Conservation (phyloP, 1,140 invertebrate species). For the Andricus grossulariae region DNA sequence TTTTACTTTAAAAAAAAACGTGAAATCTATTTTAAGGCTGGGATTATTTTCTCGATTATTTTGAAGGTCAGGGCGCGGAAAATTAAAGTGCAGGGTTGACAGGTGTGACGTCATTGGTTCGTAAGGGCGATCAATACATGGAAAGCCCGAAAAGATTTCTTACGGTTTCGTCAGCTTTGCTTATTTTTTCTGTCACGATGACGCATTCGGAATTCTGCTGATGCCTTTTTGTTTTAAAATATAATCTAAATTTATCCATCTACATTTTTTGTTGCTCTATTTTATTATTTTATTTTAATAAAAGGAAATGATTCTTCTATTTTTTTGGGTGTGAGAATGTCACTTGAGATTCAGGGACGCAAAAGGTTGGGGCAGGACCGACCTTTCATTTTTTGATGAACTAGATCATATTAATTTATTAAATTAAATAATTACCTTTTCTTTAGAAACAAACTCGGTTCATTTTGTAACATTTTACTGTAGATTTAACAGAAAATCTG, state of each 20-base stretch:
- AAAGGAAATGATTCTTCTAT: too few relatives aligned
- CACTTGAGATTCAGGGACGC: too few relatives aligned
- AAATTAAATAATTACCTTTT: too few relatives aligned
- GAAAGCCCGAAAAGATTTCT: constrained; percentile 60
- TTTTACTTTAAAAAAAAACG: constrained; percentile 19
- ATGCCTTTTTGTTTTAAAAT: background rate
- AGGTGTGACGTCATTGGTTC: constrained; percentile 66
- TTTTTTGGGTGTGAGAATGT: too few relatives aligned
- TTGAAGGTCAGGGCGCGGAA: constrained; percentile 40
- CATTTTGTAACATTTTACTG: too few relatives aligned
- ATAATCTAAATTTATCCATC: background rate
- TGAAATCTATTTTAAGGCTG: constrained; percentile 15
- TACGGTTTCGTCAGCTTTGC: constrained; percentile 34
- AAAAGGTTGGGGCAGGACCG: too few relatives aligned
- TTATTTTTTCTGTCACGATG: constrained; percentile 34
- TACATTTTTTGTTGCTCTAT: background rate
- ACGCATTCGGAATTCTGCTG: too few relatives aligned
- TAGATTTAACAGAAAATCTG: too few relatives aligned
- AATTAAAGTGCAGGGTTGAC: constrained; percentile 52
- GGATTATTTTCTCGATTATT: constrained; percentile 21
- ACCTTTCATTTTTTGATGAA: too few relatives aligned
- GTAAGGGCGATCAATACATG: constrained; percentile 70
- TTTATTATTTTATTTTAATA: too few relatives aligned
- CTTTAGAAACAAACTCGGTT: too few relatives aligned
- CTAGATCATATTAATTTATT: too few relatives aligned